Base-by-base conservation (phyloP, 2,888 invertebrate genomes). In the Meiosimyza platycephala region DNA sequence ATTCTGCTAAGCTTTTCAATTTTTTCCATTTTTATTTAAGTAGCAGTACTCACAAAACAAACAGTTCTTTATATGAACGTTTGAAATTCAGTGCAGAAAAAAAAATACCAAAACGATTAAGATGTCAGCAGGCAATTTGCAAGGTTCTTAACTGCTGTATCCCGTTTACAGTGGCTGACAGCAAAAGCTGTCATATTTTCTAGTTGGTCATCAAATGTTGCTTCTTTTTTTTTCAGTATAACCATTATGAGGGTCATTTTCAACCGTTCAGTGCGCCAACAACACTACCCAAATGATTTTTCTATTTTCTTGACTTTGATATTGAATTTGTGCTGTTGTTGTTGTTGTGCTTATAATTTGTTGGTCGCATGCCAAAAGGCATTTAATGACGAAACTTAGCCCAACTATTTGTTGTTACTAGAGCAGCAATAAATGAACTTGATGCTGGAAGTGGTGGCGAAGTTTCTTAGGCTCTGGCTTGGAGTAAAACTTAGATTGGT, bases 221-320 rank as follows among this genome's bases (percentile, higher is more conserved):
- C 60, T 16, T 22, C 12, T 16, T 13, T 12, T 60, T 13, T 22
- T 57, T 57, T 57, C 9, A 22, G n/a, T 11, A 48, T 47, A 57
- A 50, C 68, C 68, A 68, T 18, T 68, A 16, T 57, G 68, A 57
- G 68, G 68, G 68, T 68, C 68, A 68, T 68, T 68, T 68, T 59
- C 59, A 18, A 40, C 65, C 12, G 22, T 63, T 40, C 11, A 15
- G 9, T 28, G 40, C 4, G 9, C 40, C 40, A 40, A 9, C 40
- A 40, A 40, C 6, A 6, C 40, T 40, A 40, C 40, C n/a, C 54
- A 16, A 18, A n/a, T 7, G 54, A 16, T 28, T 28, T 28, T 15
- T 28, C 13, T 15, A 9, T 62, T 62, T 33, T 33, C 40, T 47
- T 40, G 47, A 62, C 47, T 60, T 50, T 47, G 48, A 16, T 48